phyloP scores from a whole-genome alignment of 2,113 vertebrate genomes.

The Cyprinodon tularosa region DNA sequence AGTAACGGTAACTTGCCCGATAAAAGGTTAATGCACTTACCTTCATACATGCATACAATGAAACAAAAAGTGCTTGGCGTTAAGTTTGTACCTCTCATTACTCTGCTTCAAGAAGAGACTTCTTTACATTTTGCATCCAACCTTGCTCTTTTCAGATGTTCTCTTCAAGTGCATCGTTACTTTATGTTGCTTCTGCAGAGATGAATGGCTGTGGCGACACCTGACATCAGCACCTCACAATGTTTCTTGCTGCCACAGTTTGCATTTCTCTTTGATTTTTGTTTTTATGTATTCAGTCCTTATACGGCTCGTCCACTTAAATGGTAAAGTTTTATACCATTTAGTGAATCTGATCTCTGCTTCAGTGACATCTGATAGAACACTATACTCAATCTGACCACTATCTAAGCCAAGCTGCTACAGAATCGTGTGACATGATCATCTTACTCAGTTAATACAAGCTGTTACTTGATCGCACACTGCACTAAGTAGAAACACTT shows the following conservation, averaged over 20 bases:
- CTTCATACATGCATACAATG: neutral
- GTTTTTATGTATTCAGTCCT: neutral
- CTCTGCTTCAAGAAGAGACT: too few relatives aligned
- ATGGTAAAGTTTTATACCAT: neutral
- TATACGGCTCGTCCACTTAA: neutral
- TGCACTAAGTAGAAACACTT: neutral
- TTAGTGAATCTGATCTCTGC: neutral
- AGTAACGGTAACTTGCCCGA: too few relatives aligned
- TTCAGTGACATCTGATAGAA: neutral
- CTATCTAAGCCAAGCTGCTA: too few relatives aligned
- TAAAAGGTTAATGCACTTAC: too few relatives aligned
- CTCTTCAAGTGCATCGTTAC: neutral
- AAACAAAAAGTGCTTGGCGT: neutral
- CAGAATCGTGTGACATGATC: neutral
- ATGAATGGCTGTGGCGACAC: neutral
- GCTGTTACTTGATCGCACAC: neutral
- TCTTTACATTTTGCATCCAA: neutral
- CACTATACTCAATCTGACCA: neutral
- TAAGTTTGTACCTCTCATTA: neutral
- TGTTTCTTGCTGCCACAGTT: neutral
- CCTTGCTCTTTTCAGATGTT: neutral
- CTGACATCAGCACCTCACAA: slow-evolving; percentile 3
- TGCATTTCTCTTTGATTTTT: neutral
- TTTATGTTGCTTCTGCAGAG: neutral
- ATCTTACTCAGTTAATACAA: too few relatives aligned